phyloP scores from a whole-genome alignment of 1,140 invertebrate genomes.

The Papilio aristodemus region DNA sequence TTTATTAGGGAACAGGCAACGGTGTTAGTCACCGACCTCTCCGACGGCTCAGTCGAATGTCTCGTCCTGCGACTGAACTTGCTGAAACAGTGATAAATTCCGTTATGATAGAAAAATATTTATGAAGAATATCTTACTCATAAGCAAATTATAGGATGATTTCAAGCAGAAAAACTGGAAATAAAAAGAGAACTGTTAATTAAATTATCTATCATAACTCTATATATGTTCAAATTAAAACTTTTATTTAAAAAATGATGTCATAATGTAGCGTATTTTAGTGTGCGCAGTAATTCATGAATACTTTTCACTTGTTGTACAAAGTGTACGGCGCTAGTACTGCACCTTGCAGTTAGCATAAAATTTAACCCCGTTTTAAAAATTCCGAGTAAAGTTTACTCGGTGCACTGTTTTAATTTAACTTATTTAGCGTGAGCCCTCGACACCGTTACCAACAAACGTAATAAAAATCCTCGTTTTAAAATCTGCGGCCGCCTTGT shows the following conservation, averaged over 20 bases:
- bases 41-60: too few relatives aligned
- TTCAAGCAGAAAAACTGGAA: too few relatives aligned
- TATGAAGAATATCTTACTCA: too few relatives aligned
- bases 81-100: too few relatives aligned
- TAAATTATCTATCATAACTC: too few relatives aligned
- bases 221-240: not conserved
- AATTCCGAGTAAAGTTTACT: constrained; percentile 10
- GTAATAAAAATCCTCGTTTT: constrained; percentile 13
- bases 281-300: not conserved
- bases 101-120: too few relatives aligned
- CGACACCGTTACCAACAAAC: constrained; percentile 16
- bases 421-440: constrained; percentile 18
- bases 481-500: constrained; percentile 9
- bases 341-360: not conserved
- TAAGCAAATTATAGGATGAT: too few relatives aligned
- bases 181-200: too few relatives aligned
- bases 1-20: too few relatives aligned
- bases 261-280: not conserved
- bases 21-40: too few relatives aligned
- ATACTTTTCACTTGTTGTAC: not conserved
- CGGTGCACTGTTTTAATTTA: constrained; percentile 19
- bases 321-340: not conserved
- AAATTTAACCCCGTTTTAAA: constrained; percentile 21
- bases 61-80: too few relatives aligned
- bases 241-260: not conserved